These are phyloP conservation scores for Xestia ashworthii DNA, from an alignment of 2,888 invertebrate genomes.

Conservation along the genomic window DNA sequence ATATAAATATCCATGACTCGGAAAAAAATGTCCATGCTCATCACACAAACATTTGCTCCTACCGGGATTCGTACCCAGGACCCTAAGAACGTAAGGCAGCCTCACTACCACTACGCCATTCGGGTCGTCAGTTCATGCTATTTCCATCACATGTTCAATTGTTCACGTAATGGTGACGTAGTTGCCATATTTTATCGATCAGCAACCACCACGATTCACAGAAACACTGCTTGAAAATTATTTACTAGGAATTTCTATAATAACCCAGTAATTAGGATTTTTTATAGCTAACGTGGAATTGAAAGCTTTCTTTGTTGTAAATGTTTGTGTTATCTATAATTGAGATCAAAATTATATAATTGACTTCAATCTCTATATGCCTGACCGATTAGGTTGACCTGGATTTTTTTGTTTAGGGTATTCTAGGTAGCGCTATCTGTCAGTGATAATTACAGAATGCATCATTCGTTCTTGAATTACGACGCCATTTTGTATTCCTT, in stretches of 20 bases:
- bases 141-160: not conserved
- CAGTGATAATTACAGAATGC: not conserved
- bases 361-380: not conserved
- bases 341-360: constrained; percentile 5
- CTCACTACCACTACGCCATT: too few species aligned
- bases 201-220: constrained; percentile 37
- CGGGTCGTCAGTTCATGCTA: not conserved
- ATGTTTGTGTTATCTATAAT: constrained; percentile 23
- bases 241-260: constrained; percentile 43
- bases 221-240: constrained; percentile 42
- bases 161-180: constrained; percentile 11
- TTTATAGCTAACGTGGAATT: constrained; percentile 13
- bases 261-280: constrained; percentile 11
- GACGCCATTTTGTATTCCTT: not conserved
- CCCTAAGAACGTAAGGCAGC: too few species aligned
- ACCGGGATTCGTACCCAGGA: too few species aligned
- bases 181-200: constrained; percentile 47
- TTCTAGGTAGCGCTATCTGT: not conserved
- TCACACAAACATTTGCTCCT: too few species aligned
- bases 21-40: too few species aligned
- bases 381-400: not conserved
- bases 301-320: constrained; percentile 24
- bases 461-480: not conserved
- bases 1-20: too few species aligned
- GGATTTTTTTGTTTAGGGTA: not conserved